Evolutionary conservation across 2,888 invertebrate genomes (phyloP).

Genomic region (Liopterus haemorrhoidalis): DNA sequence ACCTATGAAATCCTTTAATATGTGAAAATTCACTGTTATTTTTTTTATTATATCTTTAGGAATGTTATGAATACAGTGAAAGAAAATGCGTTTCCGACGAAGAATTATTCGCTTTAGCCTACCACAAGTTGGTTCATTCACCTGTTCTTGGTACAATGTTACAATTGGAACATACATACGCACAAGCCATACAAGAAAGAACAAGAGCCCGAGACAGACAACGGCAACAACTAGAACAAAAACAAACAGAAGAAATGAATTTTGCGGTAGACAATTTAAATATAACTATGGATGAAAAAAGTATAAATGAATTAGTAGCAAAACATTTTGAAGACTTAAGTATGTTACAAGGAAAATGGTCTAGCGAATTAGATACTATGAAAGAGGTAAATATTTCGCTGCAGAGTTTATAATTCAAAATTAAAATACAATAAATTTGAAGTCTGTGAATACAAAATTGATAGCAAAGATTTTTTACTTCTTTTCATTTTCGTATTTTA

Average conservation of each 20-base stretch:
- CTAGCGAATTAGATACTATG: constrained; percentile 76
- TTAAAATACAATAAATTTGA: too few relatives aligned
- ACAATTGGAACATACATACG: constrained; percentile 81
- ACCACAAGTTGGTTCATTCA: constrained; percentile 62
- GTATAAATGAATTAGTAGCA: constrained; percentile 79
- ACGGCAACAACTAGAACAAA: constrained; percentile 63
- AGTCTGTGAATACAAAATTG: too few relatives aligned
- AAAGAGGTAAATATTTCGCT: too few relatives aligned
- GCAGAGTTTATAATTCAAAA: too few relatives aligned
- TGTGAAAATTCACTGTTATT: background rate
- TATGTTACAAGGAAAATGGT: constrained; percentile 78
- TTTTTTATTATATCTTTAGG: constrained; percentile 44
- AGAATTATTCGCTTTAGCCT: constrained; percentile 79
- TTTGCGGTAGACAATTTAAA: constrained; percentile 74
- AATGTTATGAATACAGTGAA: constrained; percentile 78
- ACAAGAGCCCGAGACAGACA: constrained; percentile 67
- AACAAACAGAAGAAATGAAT: constrained; percentile 86
- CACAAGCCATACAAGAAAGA: constrained; percentile 69
- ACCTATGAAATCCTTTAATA: too few relatives aligned
- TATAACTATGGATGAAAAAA: constrained; percentile 68
- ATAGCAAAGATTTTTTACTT: too few relatives aligned
- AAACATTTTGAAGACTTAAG: constrained; percentile 78
- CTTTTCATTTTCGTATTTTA: too few relatives aligned
- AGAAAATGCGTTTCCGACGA: constrained; percentile 76
- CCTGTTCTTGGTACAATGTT: constrained; percentile 79